Evolutionary conservation across 2,113 vertebrate genomes (phyloP), one percentile per base, ranked within the genome.

Genomic region (Cnemophilus loriae): DNA sequence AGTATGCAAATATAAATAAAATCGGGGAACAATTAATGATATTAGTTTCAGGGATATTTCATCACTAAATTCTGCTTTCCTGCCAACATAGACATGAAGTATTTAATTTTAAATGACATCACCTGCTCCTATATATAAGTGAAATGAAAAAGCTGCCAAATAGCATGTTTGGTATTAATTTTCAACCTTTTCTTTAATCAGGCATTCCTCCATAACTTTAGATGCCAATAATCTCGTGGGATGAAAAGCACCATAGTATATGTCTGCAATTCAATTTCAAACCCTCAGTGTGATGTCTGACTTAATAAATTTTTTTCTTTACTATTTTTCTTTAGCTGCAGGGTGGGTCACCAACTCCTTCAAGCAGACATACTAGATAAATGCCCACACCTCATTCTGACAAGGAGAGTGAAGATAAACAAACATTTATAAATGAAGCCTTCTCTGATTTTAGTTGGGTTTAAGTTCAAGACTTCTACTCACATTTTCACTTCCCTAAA

Each of bases 41-140:
- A 95, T 95, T 96, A 61, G 16, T 95, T 89, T 96, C 87, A 95
- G 82, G 74, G 60, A 93, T 78, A 89, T 93, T 95, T 97, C 81
- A 96, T 92, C 93, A 91, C 89, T 46, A 90, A 97, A 84, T 78
- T 79, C 49, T 95, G 50, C 82, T 97, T 97, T 92, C 79, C 82
- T 97, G 97, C 96, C 98, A 97, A 96, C 35, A 20, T 85, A 94
- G 93, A 98, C 88, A 95, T 77, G 89, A 97, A 97, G 86, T 80
- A 97, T 95, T 97, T 97, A 96, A 97, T 92, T 97, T 91, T 97
- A 98, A 97, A 98, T 95, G 95, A 97, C 82, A 97, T 92, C 97
- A 98, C 97, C 98, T 98, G 97, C 94, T 98, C 96, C 95, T 93
- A 97, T 96, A 96, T 98, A 96, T 92, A 97, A 97, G 95, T 92